These are phyloP conservation scores for Gadus chalcogrammus DNA, from an alignment of 2,113 vertebrate species.

Conservation along the genomic window DNA sequence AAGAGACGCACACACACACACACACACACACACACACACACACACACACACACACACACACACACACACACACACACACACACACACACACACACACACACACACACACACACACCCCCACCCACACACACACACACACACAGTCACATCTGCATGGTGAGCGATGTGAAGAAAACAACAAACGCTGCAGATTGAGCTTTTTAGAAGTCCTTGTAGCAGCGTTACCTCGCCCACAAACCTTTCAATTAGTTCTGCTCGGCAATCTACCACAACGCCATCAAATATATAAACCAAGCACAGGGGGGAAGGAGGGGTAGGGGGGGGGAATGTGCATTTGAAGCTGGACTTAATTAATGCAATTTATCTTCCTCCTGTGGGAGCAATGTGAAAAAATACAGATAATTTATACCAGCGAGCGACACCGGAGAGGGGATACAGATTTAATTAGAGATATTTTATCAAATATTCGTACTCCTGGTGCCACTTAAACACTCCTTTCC, in stretches of 20 bases:
- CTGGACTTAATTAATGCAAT: constrained; percentile 49
- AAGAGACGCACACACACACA: too few relatives aligned
- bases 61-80: too few relatives aligned
- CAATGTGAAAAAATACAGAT: constrained; percentile 30
- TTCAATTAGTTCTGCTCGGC: constrained; percentile 52
- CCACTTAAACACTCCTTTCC: constrained; percentile 34
- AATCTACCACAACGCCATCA: constrained; percentile 26
- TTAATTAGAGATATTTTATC: constrained; percentile 62
- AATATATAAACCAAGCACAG: constrained; percentile 29
- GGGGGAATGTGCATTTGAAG: constrained; percentile 34
- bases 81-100: too few relatives aligned
- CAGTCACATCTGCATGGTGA: constrained; percentile 31
- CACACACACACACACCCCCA: too few relatives aligned
- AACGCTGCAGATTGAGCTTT: constrained; percentile 32
- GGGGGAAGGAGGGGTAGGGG: too few relatives aligned
- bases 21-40: too few relatives aligned
- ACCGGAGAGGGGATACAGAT: constrained; percentile 31
- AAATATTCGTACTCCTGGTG: constrained; percentile 35
- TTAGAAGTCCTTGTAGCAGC: constrained; percentile 35
- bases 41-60: too few relatives aligned
- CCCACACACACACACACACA: too few relatives aligned
- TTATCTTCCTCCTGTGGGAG: constrained; percentile 41
- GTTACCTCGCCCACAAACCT: constrained; percentile 44
- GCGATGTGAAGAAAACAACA: constrained; percentile 12
- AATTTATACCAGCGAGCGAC: constrained; percentile 33